These are phyloP conservation scores for Polydrusus cervinus DNA, from an alignment of 2,888 invertebrate genomes.

Conservation along the genomic window DNA sequence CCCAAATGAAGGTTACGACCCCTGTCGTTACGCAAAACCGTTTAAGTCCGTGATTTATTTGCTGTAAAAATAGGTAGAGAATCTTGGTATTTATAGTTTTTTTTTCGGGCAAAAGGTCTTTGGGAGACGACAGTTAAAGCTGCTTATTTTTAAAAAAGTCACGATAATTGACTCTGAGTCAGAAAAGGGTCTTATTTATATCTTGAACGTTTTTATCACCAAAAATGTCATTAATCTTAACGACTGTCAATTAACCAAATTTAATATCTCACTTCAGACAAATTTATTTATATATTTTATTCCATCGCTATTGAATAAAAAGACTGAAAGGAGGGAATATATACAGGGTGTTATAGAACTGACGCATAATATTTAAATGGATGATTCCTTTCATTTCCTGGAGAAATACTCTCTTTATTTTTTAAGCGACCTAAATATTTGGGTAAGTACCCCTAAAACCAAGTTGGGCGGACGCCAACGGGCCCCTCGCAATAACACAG, in stretches of 20 bases:
- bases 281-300: too few species aligned
- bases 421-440: too few species aligned
- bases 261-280: neutral
- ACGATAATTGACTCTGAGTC: constrained; percentile 46
- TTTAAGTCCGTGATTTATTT: constrained; percentile 32
- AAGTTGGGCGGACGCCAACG: too few species aligned
- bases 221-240: constrained; percentile 20
- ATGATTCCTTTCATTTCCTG: too few species aligned
- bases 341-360: too few species aligned
- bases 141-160: constrained; percentile 46
- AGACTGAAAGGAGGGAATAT: too few species aligned
- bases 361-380: too few species aligned
- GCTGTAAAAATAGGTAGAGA: constrained; percentile 26
- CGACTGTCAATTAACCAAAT: constrained; percentile 29
- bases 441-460: too few species aligned
- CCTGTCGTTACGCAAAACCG: constrained; percentile 25
- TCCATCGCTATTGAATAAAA: too few species aligned
- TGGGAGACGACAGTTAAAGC: constrained; percentile 33
- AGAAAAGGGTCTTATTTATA: constrained; percentile 36
- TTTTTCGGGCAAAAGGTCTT: constrained; percentile 26
- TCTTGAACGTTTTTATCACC: constrained; percentile 18
- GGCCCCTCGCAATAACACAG: too few species aligned
- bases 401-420: too few species aligned
- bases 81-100: constrained; percentile 39
- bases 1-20: constrained; percentile 25